Percentiles rank a stretch among this genome's conserved stretches.
phyloP scores from a whole-genome alignment of 2,888 invertebrate species.

The Helicoverpa assulta region DNA sequence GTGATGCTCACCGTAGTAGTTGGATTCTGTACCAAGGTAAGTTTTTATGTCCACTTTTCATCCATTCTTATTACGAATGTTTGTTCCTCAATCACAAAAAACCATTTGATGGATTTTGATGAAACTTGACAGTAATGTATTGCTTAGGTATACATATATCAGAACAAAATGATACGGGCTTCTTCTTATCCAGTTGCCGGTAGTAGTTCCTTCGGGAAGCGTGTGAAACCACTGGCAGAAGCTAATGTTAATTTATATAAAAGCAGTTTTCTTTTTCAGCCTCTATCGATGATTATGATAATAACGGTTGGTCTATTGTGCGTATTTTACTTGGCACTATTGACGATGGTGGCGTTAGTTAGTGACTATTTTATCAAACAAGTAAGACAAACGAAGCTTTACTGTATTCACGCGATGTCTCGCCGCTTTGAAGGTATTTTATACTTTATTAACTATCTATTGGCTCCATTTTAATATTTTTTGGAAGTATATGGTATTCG shows the following conservation, averaged over 20 bases:
- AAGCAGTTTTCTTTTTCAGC: slow-evolving; percentile 42
- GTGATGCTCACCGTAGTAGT: slow-evolving; percentile 61
- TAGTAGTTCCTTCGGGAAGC: no score
- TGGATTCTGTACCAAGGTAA: slow-evolving; percentile 61
- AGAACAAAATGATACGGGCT: no score
- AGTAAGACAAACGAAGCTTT: slow-evolving; percentile 61
- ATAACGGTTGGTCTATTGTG: slow-evolving; percentile 51
- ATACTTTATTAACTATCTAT: no score
- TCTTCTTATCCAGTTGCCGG: no score
- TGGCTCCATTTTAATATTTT: no score
- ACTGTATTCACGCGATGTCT: slow-evolving; percentile 64
- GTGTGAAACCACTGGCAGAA: no score
- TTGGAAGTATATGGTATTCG: no score
- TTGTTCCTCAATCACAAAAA: no score
- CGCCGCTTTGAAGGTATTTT: slow-evolving; percentile 63
- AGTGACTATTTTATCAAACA: slow-evolving; percentile 66
- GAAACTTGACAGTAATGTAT: no score
- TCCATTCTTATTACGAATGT: no score
- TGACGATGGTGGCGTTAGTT: slow-evolving; percentile 55
- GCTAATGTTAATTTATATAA: no score
- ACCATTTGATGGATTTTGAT: no score
- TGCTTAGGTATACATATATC: not conserved
- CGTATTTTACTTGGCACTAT: slow-evolving; percentile 56
- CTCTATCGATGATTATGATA: slow-evolving; percentile 34
- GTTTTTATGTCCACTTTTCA: slow-evolving; percentile 12